Evolutionary conservation across 2,113 vertebrate species (phyloP).

Genomic region (Phaethon lepturus): DNA sequence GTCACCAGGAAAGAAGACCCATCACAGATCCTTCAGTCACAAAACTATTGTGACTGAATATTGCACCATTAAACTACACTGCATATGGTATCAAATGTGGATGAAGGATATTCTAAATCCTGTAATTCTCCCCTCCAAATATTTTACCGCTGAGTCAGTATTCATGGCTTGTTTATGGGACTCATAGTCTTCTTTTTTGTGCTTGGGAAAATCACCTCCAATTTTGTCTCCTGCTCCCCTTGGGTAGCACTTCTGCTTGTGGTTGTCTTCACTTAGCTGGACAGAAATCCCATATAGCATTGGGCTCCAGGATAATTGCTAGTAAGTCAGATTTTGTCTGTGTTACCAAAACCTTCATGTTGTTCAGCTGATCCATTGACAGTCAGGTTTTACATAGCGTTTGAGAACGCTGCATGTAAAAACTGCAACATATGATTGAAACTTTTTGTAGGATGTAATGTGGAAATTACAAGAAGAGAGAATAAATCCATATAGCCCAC

Average conservation of each 20-base stretch:
- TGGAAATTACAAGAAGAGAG: not conserved
- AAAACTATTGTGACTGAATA: not conserved
- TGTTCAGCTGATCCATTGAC: not conserved
- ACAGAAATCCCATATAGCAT: not conserved
- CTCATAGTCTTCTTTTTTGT: not conserved
- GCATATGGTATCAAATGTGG: not conserved
- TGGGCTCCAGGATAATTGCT: not conserved
- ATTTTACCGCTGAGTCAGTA: not conserved
- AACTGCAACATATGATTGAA: not conserved
- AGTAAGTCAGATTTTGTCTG: not conserved
- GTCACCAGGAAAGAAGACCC: not conserved
- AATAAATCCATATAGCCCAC: not conserved
- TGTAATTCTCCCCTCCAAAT: not conserved
- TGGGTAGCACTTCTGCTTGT: not conserved
- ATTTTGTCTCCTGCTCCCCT: not conserved
- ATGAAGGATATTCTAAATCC: not conserved
- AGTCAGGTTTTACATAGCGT: accelerated
- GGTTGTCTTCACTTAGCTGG: not conserved
- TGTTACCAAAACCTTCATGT: not conserved
- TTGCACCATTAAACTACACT: not conserved
- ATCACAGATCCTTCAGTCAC: not conserved
- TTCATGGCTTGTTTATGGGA: not conserved
- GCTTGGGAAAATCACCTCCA: not conserved
- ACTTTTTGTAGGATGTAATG: not conserved
- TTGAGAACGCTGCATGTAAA: not conserved